A percentile compares a stretch with the other conserved stretches of the same genome.
phyloP scores from a whole-genome alignment of 2,113 vertebrate species.

The Oceanodroma tethys region DNA sequence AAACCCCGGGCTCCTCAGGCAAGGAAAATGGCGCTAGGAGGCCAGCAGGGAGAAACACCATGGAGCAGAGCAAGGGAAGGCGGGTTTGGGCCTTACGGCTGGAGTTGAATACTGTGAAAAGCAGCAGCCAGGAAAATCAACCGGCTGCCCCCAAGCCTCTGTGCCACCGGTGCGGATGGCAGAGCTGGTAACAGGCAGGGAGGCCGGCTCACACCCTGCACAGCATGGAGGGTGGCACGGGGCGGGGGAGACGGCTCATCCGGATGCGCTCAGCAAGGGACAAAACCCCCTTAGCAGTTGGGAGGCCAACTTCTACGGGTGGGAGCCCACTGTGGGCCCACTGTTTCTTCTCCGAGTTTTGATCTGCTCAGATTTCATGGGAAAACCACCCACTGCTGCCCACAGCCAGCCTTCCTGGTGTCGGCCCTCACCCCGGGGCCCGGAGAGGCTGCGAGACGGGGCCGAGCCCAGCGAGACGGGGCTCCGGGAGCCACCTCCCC shows the following conservation, averaged over 20 bases:
- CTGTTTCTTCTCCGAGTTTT: too few species aligned
- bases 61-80: rapidly evolving
- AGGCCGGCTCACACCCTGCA: background rate
- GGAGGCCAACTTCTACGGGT: background rate
- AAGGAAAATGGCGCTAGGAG: background rate
- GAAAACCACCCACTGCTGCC: background rate
- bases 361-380: background rate
- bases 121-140: background rate
- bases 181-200: background rate
- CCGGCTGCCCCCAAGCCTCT: too few species aligned
- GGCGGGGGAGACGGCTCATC: background rate
- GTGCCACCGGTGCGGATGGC: background rate
- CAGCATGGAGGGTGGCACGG: background rate
- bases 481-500: background rate
- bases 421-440: background rate
- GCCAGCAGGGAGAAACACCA: background rate
- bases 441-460: background rate
- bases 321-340: background rate
- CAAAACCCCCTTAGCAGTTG: background rate
- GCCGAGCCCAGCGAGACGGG: background rate
- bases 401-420: background rate
- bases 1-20: background rate
- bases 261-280: background rate
- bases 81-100: background rate
- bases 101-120: rapidly evolving